Conservation (phyloP, 2,888 invertebrate genomes). For the Ennomos erosarius region DNA sequence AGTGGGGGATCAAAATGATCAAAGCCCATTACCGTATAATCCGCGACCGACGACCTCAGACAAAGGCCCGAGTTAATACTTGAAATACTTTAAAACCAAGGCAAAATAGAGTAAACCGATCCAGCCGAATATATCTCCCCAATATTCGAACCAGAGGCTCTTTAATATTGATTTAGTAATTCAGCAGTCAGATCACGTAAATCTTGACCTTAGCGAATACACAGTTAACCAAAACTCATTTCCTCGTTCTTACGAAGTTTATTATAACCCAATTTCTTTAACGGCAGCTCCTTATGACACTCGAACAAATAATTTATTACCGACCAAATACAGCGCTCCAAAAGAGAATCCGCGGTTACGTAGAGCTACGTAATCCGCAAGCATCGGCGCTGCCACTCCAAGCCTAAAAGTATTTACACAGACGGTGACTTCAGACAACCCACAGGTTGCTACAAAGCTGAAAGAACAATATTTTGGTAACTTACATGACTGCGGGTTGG, state of each 20-base stretch:
- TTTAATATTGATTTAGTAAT: constrained; percentile 23
- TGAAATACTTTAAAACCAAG: not conserved
- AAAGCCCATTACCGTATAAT: too few species aligned
- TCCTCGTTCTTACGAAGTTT: not conserved
- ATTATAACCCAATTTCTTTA: not conserved
- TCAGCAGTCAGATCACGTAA: constrained; percentile 12
- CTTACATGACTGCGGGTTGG: constrained; percentile 24
- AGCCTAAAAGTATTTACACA: constrained; percentile 7
- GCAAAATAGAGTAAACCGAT: not conserved
- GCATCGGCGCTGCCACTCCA: not conserved
- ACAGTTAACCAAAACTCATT: constrained; percentile 3
- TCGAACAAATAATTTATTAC: not conserved
- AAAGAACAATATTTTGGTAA: not conserved
- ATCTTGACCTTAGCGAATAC: not conserved
- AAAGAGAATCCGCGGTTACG: not conserved
- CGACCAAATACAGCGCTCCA: not conserved
- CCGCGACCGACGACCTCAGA: not conserved
- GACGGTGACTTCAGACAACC: constrained; percentile 11
- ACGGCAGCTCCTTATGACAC: not conserved
- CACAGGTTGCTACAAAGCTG: constrained; percentile 19
- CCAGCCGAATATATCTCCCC: constrained; percentile 1
- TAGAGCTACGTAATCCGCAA: constrained; percentile 9
- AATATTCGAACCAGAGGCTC: constrained; percentile 6
- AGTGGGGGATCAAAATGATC: too few species aligned
- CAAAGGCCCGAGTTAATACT: constrained; percentile 4